Conservation (phyloP, 1,140 invertebrate species). For the Drosophila nigrodunni region DNA sequence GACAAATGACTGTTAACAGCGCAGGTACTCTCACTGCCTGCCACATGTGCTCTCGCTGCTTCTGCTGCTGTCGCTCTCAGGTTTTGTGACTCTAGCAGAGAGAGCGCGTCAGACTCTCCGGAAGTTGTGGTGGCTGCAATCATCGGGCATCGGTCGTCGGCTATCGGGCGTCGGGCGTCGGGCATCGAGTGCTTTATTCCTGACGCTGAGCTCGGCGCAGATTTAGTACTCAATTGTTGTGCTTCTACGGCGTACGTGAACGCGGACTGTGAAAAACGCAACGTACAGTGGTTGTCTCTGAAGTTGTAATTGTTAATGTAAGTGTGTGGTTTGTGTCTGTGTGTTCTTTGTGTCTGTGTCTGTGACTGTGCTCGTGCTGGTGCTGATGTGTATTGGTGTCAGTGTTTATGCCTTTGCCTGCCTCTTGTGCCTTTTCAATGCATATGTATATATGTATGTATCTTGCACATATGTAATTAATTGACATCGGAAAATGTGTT, state of each 20-base stretch:
- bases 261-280: conserved; percentile 57
- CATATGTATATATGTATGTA: neutral
- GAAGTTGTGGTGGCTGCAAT: conserved; percentile 62
- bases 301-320: conserved; percentile 47
- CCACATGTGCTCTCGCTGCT: neutral
- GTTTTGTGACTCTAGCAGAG: neutral
- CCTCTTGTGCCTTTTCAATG: conserved; percentile 6
- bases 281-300: conserved; percentile 35
- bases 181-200: conserved; percentile 46
- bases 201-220: conserved; percentile 57
- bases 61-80: conserved; percentile 10
- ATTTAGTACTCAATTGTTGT: conserved; percentile 84
- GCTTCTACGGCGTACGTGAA: conserved; percentile 72
- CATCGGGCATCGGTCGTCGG: conserved; percentile 16
- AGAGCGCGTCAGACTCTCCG: conserved; percentile 32
- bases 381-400: neutral
- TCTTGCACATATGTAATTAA: neutral
- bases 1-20: conserved; percentile 15
- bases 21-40: conserved; percentile 36
- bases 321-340: conserved; percentile 1
- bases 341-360: conserved; percentile 24
- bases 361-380: neutral
- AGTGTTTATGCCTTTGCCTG: conserved; percentile 2
- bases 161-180: neutral
- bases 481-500: conserved; percentile 25